phyloP scores from a whole-genome alignment of 64 coral and sea anemone genomes.

The Pocillopora verrucosa region DNA sequence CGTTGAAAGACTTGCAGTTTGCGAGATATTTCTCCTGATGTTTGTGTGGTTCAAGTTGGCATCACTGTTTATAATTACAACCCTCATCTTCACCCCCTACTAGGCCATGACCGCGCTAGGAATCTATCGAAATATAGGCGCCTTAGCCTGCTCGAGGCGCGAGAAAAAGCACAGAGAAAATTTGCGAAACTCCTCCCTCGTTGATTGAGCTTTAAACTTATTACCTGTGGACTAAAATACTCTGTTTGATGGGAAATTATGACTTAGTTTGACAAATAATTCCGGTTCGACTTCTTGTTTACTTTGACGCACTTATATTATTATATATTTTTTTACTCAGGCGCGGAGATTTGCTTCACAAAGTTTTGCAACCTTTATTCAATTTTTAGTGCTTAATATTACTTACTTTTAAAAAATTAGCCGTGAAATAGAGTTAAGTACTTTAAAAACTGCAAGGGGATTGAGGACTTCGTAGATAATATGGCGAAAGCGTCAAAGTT shows the following conservation, averaged over 20 bases:
- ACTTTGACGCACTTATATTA: too few relatives aligned
- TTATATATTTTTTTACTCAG: too few relatives aligned
- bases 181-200: constrained; percentile 41
- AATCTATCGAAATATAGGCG: constrained; percentile 58
- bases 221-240: too few relatives aligned
- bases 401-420: too few relatives aligned
- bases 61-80: constrained; percentile 74
- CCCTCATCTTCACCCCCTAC: constrained; percentile 74
- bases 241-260: not conserved
- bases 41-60: constrained; percentile 86
- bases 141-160: constrained; percentile 16
- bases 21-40: constrained; percentile 84
- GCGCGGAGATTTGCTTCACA: too few relatives aligned
- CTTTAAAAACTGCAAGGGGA: too few relatives aligned
- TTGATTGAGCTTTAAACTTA: not conserved
- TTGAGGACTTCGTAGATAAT: too few relatives aligned
- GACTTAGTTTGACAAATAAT: not conserved
- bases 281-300: too few relatives aligned
- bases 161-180: constrained; percentile 24
- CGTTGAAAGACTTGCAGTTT: constrained; percentile 60
- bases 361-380: too few relatives aligned
- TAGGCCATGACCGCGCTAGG: constrained; percentile 63
- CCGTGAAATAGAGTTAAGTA: too few relatives aligned
- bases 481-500: not conserved
- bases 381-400: too few relatives aligned